These are phyloP conservation scores for Alligator mississippiensis DNA, from an alignment of 2,113 vertebrate species.

Conservation along the genomic window DNA sequence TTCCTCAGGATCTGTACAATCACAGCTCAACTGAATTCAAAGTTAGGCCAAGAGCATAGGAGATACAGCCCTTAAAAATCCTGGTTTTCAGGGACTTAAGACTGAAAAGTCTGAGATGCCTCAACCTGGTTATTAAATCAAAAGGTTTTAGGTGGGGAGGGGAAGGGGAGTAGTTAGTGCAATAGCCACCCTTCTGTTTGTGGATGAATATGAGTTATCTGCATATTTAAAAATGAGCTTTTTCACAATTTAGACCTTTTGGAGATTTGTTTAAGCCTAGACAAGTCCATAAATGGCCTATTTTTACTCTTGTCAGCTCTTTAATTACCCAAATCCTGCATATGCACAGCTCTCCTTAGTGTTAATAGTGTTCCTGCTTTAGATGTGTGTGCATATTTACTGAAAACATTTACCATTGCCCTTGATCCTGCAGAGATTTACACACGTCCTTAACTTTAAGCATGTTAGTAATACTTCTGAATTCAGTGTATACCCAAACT, in stretches of 20 bases:
- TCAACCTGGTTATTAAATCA: background rate
- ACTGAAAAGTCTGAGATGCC: background rate
- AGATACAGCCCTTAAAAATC: background rate
- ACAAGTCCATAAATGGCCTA: background rate
- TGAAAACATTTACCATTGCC: background rate
- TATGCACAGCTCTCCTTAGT: rapidly evolving
- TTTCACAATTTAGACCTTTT: background rate
- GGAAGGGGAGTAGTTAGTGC: background rate
- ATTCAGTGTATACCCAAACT: conserved; percentile 58
- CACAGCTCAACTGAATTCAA: background rate
- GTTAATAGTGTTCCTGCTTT: background rate
- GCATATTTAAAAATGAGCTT: background rate
- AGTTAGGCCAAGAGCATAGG: background rate
- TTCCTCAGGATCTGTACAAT: background rate
- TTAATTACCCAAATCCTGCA: background rate
- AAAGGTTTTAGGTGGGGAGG: rapidly evolving
- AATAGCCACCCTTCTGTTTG: background rate
- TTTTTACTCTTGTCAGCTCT: background rate
- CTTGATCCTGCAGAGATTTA: conserved; percentile 22
- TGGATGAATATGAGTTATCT: background rate
- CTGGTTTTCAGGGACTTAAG: background rate
- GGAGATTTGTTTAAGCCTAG: background rate
- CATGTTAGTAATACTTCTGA: conserved; percentile 45
- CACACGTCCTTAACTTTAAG: conserved; percentile 30
- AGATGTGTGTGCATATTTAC: background rate